Base-by-base conservation (phyloP, 2,888 invertebrate genomes). In the Serrognathus titanus region DNA sequence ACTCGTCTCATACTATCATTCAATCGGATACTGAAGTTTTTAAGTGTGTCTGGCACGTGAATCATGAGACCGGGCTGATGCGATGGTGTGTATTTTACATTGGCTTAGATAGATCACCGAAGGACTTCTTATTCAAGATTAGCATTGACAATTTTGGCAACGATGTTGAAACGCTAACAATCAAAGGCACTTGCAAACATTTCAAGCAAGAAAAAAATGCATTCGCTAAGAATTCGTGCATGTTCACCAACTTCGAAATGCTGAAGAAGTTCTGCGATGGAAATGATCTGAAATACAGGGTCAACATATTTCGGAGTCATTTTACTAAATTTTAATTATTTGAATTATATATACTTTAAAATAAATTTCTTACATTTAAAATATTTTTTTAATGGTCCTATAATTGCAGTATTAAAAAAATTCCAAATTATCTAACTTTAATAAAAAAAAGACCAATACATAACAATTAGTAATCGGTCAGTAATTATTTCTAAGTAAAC, bases 31-130 rank as follows among this genome's bases (percentile, higher is more conserved):
- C 63, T n/a, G 58, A 64, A 46, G 31, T 66, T 6, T 69, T 69
- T 45, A 62, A 66, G 16, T 68, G 65, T 48, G 53, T 59, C 2
- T 66, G 66, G 66, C 62, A 66, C 43, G 49, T 67, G 13, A 59
- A 65, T 40, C 58, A 58, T 40, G 53, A 60, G 4, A 64, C 62
- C 2, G 68, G 67, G 8, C 31, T 52, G 39, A 63, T 69, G 63
- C 55, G 64, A 9, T 66, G 66, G 63, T 66, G 65, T 11, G 64
- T 68, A 4, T 68, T 64, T 48, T 53, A 56, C 13, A 43, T 62
- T 11, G 57, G 60, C 1, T 36, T 55, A 20, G 45, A 50, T 16
- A 36, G 36, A 16, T 31, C 20, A 3, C 45, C 55, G 1, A 13
- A 38, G 7, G 48, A 50, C 41, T 57, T 40, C 24, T 45, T 10